phyloP scores from a whole-genome alignment of 2,888 invertebrate genomes.

The Idaea straminata region DNA sequence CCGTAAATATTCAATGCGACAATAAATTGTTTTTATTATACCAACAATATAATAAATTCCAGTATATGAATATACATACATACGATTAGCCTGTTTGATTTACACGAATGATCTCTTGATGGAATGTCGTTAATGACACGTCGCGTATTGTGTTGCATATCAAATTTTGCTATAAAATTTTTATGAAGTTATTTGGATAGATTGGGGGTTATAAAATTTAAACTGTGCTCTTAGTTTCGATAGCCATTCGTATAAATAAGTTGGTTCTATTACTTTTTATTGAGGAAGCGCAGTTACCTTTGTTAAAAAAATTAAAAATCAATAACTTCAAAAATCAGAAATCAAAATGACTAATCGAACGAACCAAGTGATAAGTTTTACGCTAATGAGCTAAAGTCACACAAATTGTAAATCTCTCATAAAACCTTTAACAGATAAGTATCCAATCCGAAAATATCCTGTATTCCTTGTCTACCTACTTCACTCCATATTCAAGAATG shows the following conservation, averaged over 20 bases:
- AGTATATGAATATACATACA: neutral
- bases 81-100: neutral
- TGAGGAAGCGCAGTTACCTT: neutral
- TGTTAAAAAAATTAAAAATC: neutral
- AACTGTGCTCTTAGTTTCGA: neutral
- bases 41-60: slow-evolving; percentile 1
- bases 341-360: neutral
- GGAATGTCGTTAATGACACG: slow-evolving; percentile 1
- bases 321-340: neutral
- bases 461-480: neutral
- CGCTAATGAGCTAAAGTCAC: no score
- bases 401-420: neutral
- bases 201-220: neutral
- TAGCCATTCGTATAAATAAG: neutral
- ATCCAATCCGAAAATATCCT: neutral
- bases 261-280: neutral
- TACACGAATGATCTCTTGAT: neutral
- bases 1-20: slow-evolving; percentile 24
- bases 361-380: neutral
- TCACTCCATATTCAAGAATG: neutral
- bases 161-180: neutral
- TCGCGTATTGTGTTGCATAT: neutral
- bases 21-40: slow-evolving; percentile 20
- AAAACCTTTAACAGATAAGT: neutral
- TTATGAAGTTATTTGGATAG: neutral